phyloP scores from a whole-genome alignment of 2,113 vertebrate species.

The Blennius ocellaris region DNA sequence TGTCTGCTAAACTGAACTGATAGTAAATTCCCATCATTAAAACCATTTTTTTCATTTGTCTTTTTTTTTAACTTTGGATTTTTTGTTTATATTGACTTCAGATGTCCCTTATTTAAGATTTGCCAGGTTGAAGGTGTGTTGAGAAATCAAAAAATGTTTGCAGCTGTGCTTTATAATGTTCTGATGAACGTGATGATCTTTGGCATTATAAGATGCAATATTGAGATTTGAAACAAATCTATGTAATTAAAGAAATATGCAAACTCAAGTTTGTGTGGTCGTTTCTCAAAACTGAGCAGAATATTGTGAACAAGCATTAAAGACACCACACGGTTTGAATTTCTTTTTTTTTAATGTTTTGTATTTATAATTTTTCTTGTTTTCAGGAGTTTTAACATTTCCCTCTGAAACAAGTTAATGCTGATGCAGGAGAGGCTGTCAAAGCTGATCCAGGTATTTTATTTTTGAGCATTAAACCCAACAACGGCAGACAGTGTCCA shows the following conservation, averaged over 20 bases:
- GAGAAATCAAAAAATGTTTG: constrained; percentile 42
- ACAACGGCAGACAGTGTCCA: constrained; percentile 42
- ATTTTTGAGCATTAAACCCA: constrained; percentile 36
- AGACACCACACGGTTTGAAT: not conserved
- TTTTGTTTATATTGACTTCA: constrained; percentile 19
- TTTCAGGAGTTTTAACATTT: constrained; percentile 55
- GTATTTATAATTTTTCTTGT: constrained; percentile 71
- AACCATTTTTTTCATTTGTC: not conserved
- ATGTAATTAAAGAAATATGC: constrained; percentile 51
- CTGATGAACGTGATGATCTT: not conserved
- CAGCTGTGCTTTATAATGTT: constrained; percentile 23
- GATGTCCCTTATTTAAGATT: constrained; percentile 8
- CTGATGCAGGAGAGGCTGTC: constrained; percentile 43
- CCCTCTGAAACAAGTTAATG: constrained; percentile 57
- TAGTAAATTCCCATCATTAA: not conserved
- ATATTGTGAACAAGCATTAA: constrained; percentile 10
- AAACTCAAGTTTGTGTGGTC: not conserved
- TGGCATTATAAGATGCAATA: constrained; percentile 41
- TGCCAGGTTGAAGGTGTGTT: not conserved
- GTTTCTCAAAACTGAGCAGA: not conserved
- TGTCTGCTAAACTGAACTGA: no score
- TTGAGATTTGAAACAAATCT: constrained; percentile 54
- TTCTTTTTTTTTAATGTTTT: constrained; percentile 38
- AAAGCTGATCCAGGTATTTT: constrained; percentile 21
- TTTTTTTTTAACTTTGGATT: not conserved